Conservation (phyloP, 2,113 vertebrate species). For the Scomber japonicus region DNA sequence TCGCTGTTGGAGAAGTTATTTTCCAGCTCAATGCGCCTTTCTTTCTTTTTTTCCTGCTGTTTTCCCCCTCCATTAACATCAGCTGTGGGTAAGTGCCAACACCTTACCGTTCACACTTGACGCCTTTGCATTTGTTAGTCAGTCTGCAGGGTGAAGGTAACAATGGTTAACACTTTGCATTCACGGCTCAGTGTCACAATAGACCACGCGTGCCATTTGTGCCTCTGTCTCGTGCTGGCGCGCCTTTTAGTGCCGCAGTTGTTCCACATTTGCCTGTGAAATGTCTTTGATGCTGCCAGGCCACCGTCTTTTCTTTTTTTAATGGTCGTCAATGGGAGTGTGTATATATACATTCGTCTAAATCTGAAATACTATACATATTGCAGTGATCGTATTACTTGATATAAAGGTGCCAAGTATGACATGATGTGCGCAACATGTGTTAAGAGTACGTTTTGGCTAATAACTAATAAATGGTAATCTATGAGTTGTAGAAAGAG, state of each 20-base stretch:
- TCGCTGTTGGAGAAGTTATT: no score
- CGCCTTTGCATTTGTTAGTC: slow-evolving; percentile 46
- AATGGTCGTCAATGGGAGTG: no score
- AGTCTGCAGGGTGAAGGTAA: not conserved
- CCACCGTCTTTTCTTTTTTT: no score
- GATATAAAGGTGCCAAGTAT: no score
- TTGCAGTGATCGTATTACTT: no score
- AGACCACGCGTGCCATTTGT: slow-evolving; percentile 65
- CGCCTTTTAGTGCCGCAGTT: slow-evolving; percentile 20
- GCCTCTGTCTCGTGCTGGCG: slow-evolving; percentile 40
- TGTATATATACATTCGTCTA: no score
- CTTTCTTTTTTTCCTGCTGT: not conserved
- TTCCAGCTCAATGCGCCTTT: not conserved
- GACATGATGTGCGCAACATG: no score
- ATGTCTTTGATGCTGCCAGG: slow-evolving; percentile 29
- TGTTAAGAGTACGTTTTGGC: no score
- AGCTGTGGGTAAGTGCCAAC: not conserved
- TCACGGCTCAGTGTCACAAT: slow-evolving; percentile 25
- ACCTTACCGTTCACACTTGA: not conserved
- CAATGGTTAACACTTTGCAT: not conserved
- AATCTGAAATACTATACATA: no score
- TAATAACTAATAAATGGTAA: no score
- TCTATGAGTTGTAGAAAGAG: no score
- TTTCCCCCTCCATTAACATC: no score
- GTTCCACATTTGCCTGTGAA: slow-evolving; percentile 4